phyloP scores from a whole-genome alignment of 2,113 vertebrate species.

The Paracanthobrama guichenoti region DNA sequence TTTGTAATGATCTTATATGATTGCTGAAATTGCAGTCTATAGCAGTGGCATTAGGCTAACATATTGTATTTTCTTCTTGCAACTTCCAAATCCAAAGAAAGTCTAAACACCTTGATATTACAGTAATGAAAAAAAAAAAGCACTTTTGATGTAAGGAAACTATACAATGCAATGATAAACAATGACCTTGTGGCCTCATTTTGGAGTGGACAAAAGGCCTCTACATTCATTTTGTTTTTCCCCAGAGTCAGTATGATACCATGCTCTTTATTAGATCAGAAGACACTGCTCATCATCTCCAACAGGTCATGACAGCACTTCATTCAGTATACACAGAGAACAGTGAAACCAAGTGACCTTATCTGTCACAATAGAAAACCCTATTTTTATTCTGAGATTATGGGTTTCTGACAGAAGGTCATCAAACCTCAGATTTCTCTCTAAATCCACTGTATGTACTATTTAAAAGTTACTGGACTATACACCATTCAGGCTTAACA shows the following conservation, averaged over 20 bases:
- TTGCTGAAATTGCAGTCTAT: no score
- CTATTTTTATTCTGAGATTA: background rate
- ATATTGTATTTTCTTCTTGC: background rate
- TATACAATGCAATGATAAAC: background rate
- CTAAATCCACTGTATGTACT: background rate
- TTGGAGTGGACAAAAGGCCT: background rate
- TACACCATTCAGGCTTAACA: no score
- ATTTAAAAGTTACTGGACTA: background rate
- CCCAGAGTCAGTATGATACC: no score
- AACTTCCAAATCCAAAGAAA: background rate
- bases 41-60: background rate
- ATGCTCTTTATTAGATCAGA: slow-evolving; percentile 28
- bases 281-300: slow-evolving; percentile 28
- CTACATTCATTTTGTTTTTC: background rate
- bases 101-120: background rate
- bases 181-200: background rate
- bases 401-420: background rate
- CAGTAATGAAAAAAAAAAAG: background rate
- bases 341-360: background rate
- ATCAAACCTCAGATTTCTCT: background rate
- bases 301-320: no score
- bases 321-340: slow-evolving; percentile 35
- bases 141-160: background rate
- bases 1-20: no score
- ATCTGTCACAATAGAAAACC: slow-evolving; percentile 18